Conservation (phyloP, 2,113 vertebrate genomes). For the Crotalus tigris region DNA sequence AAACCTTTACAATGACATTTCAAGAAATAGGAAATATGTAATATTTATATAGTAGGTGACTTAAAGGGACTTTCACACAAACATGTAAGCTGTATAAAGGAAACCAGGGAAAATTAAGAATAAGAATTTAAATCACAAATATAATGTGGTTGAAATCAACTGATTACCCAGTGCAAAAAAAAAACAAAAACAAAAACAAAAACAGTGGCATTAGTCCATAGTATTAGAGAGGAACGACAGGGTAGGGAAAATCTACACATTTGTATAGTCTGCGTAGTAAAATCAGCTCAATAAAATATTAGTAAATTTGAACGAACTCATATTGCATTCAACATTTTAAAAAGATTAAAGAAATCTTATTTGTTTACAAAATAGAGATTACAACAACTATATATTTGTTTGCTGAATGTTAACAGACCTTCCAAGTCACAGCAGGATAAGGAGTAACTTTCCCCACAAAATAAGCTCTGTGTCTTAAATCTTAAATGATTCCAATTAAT, state of each 20-base stretch:
- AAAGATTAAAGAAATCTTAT: slow-evolving; percentile 46
- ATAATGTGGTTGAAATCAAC: not conserved
- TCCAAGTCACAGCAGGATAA: slow-evolving; percentile 27
- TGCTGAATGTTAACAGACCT: slow-evolving; percentile 36
- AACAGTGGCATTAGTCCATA: slow-evolving; percentile 26
- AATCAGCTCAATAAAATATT: slow-evolving; percentile 45
- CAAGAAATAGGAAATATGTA: not conserved
- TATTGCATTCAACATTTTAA: slow-evolving; percentile 33
- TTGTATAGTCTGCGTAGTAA: slow-evolving; percentile 34
- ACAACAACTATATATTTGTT: slow-evolving; percentile 37
- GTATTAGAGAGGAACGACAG: slow-evolving; percentile 3
- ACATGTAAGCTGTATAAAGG: not conserved
- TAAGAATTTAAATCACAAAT: not conserved
- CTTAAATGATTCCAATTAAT: slow-evolving; percentile 27
- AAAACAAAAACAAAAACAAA: not conserved
- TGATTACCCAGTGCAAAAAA: slow-evolving; percentile 6
- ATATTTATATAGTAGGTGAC: not conserved
- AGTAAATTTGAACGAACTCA: slow-evolving; percentile 28
- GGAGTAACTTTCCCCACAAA: slow-evolving; percentile 22
- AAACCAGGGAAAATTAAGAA: not conserved
- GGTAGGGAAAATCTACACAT: slow-evolving; percentile 26
- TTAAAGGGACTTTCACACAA: not conserved
- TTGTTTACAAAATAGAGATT: slow-evolving; percentile 49
- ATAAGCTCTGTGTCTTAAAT: slow-evolving; percentile 6
- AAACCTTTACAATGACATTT: not conserved